phyloP scores from a whole-genome alignment of 2,888 invertebrate genomes.

The Brachypalpus laphriformis region DNA sequence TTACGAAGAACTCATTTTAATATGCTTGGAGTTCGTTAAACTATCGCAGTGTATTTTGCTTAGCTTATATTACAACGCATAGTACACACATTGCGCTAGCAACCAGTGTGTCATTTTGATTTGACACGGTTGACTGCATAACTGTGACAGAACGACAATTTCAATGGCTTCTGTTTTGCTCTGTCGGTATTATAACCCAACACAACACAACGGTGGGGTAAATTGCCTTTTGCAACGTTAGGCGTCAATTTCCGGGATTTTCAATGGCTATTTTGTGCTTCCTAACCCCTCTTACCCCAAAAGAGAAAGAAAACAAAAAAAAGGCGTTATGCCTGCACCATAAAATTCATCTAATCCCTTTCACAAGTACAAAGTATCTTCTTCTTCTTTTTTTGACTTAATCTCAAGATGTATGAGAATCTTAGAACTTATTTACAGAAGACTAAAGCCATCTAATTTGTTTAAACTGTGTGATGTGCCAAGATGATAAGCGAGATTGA shows the following conservation, averaged over 20 bases:
- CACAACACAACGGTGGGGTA: neutral
- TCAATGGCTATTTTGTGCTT: neutral
- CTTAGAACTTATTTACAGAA: constrained; percentile 10
- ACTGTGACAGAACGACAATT: constrained; percentile 63
- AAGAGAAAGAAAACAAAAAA: neutral
- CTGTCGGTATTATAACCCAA: neutral
- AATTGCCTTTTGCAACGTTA: constrained; percentile 50
- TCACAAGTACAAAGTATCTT: constrained; percentile 29
- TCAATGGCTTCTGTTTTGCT: constrained; percentile 58
- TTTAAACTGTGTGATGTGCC: constrained; percentile 6
- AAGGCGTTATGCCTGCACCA: neutral
- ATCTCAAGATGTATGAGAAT: constrained; percentile 16
- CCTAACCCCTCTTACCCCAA: neutral
- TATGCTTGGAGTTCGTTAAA: constrained; percentile 29
- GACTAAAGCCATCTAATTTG: constrained; percentile 21
- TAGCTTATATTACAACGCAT: neutral
- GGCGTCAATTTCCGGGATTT: constrained; percentile 52
- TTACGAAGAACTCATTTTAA: neutral
- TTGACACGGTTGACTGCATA: constrained; percentile 65
- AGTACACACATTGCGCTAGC: constrained; percentile 7
- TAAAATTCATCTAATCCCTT: constrained; percentile 36
- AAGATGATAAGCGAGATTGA: constrained; percentile 49
- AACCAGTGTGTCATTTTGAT: constrained; percentile 60
- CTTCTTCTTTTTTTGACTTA: neutral
- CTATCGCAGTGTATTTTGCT: neutral